Conservation (phyloP, 37 sponge, comb jelly and placozoan genomes). For the Trichoplax adhaerens region DNA sequence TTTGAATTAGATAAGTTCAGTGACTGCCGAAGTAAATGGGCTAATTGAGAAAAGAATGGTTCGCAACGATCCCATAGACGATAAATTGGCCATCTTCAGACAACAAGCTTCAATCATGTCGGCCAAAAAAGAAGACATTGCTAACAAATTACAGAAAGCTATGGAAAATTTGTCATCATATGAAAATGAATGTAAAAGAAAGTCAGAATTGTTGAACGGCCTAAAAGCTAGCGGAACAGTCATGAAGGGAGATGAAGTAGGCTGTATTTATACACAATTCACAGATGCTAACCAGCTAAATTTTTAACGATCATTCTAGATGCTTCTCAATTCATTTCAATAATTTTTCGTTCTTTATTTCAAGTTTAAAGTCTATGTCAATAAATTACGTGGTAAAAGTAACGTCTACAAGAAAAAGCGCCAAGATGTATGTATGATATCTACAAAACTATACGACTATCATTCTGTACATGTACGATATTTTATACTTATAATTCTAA, state of each 20-base stretch:
- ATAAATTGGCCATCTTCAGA: constrained; percentile 80
- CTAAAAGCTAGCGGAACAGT: constrained; percentile 41
- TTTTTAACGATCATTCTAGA: background rate
- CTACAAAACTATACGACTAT: too few species aligned
- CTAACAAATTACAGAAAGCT: constrained; percentile 25
- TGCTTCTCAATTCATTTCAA: too few species aligned
- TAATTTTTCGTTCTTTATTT: too few species aligned
- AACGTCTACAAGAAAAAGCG: constrained; percentile 74
- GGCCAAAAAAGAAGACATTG: constrained; percentile 48
- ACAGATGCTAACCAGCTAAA: background rate
- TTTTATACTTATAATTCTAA: too few species aligned
- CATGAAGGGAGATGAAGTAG: constrained; percentile 69
- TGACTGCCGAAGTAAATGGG: constrained; percentile 21
- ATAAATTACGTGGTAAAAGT: constrained; percentile 47
- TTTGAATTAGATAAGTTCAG: constrained; percentile 5
- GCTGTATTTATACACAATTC: background rate
- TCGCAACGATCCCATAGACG: constrained; percentile 51
- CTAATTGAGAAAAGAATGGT: constrained; percentile 61
- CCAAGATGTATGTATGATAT: background rate
- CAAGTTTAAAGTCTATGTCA: constrained; percentile 30
- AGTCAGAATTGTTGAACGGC: constrained; percentile 22
- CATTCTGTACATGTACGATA: too few species aligned
- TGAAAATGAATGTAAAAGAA: constrained; percentile 29
- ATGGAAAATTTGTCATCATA: constrained; percentile 40
- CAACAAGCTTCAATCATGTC: constrained; percentile 84